Evolutionary conservation across 2,888 invertebrate species (phyloP).

Genomic region (Tanytarsus gracilentus): DNA sequence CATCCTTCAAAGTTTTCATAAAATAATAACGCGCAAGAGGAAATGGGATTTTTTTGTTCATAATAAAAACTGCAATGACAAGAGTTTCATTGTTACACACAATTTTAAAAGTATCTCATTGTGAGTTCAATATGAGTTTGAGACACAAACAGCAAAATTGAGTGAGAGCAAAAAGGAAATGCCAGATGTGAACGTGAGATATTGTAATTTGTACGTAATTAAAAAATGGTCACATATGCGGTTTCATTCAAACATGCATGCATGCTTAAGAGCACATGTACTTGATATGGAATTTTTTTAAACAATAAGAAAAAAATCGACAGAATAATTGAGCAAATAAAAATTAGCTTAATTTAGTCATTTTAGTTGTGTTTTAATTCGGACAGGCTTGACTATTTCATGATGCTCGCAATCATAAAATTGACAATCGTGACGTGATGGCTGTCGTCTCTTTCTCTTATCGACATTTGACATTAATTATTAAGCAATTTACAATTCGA

Average conservation of each 20-base stretch:
- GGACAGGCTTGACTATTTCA: neutral
- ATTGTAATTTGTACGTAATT: constrained; percentile 2
- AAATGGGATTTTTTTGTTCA: too few species aligned
- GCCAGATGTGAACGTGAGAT: constrained; percentile 26
- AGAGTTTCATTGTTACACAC: too few species aligned
- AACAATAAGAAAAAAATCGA: neutral
- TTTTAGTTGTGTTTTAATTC: neutral
- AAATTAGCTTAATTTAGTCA: neutral
- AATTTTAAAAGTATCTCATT: too few species aligned
- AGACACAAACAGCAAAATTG: neutral
- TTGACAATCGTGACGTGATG: constrained; percentile 25
- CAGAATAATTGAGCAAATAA: neutral
- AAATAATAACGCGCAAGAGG: too few species aligned
- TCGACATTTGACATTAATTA: constrained; percentile 9
- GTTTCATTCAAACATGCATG: too few species aligned
- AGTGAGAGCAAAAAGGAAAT: constrained; percentile 4
- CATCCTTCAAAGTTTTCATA: too few species aligned
- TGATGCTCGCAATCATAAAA: neutral
- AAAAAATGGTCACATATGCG: constrained; percentile 25
- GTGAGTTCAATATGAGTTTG: neutral
- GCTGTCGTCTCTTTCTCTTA: neutral
- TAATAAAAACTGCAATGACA: too few species aligned
- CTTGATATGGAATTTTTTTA: neutral
- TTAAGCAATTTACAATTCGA: neutral
- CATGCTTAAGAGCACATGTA: neutral